These are phyloP conservation scores for Stenchaetothrips biformis DNA, from an alignment of 2,888 invertebrate genomes.

Conservation along the genomic window DNA sequence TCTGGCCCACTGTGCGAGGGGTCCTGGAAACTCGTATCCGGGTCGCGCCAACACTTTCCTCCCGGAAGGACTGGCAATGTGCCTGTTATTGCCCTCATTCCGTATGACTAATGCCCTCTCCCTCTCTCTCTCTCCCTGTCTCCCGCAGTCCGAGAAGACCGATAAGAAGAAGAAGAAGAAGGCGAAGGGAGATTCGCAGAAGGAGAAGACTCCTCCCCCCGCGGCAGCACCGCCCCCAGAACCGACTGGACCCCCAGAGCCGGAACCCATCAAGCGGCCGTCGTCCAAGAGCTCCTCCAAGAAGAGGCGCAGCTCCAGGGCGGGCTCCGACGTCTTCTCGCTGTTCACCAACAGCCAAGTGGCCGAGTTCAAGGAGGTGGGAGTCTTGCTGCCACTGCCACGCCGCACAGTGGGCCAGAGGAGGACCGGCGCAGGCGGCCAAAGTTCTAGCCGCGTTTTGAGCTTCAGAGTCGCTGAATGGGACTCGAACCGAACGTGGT, in stretches of 20 bases:
- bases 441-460: no score
- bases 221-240: constrained; percentile 64
- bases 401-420: no score
- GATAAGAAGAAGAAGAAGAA: constrained; percentile 90
- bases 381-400: no score
- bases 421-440: no score
- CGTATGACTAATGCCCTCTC: background rate
- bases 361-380: constrained; percentile 91
- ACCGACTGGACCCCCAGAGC: constrained; percentile 60
- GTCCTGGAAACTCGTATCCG: no score
- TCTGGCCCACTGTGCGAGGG: no score
- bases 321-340: constrained; percentile 91
- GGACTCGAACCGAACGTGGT: no score
- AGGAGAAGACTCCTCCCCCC: constrained; percentile 55
- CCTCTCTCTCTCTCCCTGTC: background rate
- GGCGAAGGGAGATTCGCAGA: constrained; percentile 66
- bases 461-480: no score
- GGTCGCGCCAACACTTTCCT: no score
- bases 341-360: constrained; percentile 96
- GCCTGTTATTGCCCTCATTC: no score
- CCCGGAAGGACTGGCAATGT: no score
- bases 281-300: constrained; percentile 69
- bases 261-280: constrained; percentile 47
- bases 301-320: constrained; percentile 68
- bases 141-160: background rate